These are phyloP conservation scores for Nephrotoma flavescens DNA, from an alignment of 2,888 invertebrate genomes.

Conservation along the genomic window DNA sequence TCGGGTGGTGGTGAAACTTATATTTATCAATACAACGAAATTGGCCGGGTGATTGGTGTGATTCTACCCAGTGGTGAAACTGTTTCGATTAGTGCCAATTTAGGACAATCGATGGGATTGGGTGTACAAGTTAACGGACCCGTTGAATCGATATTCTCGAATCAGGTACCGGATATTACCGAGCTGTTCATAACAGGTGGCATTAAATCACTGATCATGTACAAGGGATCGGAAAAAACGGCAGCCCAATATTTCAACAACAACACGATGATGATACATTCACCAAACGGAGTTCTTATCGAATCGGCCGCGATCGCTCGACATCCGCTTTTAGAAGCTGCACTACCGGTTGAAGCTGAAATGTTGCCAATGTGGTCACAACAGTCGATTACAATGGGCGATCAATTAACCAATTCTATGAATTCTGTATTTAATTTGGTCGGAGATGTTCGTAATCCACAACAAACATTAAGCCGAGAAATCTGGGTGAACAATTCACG, in stretches of 20 bases:
- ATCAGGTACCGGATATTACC: conserved; percentile 36
- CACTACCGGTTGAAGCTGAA: conserved; percentile 75
- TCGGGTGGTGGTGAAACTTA: conserved; percentile 76
- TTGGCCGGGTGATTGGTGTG: conserved; percentile 73
- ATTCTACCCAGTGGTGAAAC: conserved; percentile 86
- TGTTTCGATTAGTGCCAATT: conserved; percentile 59
- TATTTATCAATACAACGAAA: conserved; percentile 80
- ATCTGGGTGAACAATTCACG: conserved; percentile 84
- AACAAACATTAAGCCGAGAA: conserved; percentile 68
- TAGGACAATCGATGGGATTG: conserved; percentile 62
- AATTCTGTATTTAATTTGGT: conserved; percentile 67
- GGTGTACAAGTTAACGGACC: conserved; percentile 54
- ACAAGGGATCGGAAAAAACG: conserved; percentile 54
- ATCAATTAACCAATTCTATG: conserved; percentile 60
- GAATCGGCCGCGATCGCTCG: conserved; percentile 65
- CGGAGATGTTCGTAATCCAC: conserved; percentile 71
- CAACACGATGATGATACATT: conserved; percentile 59
- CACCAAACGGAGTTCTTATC: conserved; percentile 59
- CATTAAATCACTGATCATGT: conserved; percentile 51
- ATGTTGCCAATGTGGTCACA: conserved; percentile 84
- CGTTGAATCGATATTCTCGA: conserved; percentile 39
- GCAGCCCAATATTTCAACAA: conserved; percentile 64
- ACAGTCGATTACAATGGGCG: conserved; percentile 63
- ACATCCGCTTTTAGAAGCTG: conserved; percentile 69
- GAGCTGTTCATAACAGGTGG: conserved; percentile 50